Base-by-base conservation (phyloP, 2,113 vertebrate species). In the Holacanthus passer region DNA sequence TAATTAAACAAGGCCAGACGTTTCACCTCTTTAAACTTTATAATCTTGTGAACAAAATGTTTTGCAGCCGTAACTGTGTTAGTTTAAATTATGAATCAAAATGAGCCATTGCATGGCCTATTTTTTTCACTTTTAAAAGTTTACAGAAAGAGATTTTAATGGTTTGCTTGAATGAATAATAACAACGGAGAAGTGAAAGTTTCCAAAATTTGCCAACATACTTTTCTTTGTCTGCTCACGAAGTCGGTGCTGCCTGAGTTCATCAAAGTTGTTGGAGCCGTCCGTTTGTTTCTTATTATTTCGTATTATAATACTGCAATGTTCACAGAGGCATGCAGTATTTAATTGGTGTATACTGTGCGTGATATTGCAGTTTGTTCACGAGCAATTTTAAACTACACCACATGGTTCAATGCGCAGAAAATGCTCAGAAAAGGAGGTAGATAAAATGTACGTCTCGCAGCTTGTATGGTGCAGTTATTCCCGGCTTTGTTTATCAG, bases 61-160 rank as follows among this genome's bases (percentile, higher is more conserved):
- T 59, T 45, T 32, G 20, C 37, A 64, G 20, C 14, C 24, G 45
- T 43, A 52, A 32, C 29, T n/a, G n/a, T 59, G 52, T 19, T 58
- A 4, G 14, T 48, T 59, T 37, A 50, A 59, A 52, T 20, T 37
- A 60, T 60, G 1, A 19, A 35, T 58, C 39, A 24, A 35, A 58
- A 77, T 9, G 10, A 20, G 5, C 9, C 0, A 19, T 2, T 27
- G 8, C 11, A 62, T 24, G 43, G 32, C 56, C 43, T 64, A 39
- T 27, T 76, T 64, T 35, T 17, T 1, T 24, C 20, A n/a, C n/a
- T n/a, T 47, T n/a, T 8, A 45, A 43, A 24, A 48, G 41, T 77
- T 47, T 9, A 68, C 29, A 68, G 7, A 58, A n/a, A 65, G 20
- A 24, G 8, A 37, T 37, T 73, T 65, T 39, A 39, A 73, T n/a